Evolutionary conservation across 1,140 invertebrate species (phyloP), one percentile per base, ranked within the genome.

Genomic region (Ridgeia piscesae): DNA sequence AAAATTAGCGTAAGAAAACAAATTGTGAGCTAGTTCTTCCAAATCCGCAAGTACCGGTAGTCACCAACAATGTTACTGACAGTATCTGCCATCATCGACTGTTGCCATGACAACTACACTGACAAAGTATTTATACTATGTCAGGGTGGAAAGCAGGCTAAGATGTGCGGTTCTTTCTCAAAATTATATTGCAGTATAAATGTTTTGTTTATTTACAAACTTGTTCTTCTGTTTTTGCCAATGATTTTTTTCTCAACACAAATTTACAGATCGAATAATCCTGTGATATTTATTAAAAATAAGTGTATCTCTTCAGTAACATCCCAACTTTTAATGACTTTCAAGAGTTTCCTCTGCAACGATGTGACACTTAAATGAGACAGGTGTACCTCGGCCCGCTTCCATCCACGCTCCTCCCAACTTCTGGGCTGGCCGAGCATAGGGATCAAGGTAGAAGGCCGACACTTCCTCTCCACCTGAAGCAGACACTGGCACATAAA

Each of bases 361-460:
- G 11, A 31, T 77, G 17, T 77, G 11, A 77, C 2, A 21, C 27
- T 8, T 77, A 2, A 77, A 31, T 77, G 58, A 77, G 58, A 77
- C 27, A 27, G 4, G 27, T 0, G 58, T 91, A 96, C 95, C 95
- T 94, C 94, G 91, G n/a, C 95, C 95, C 92, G 94, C 91, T 91
- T 96, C 95, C 93, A 95, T 96, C 93, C 97, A 96, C 48, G 97
- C 96, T 92, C 97, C 96, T 33, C 96, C 95, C 92, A 97, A 95
- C 95, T 98, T 98, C 91, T 95, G 94, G 48, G 93, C 94, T 35
- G 94, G 94, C 92, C 96, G 95, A 11, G 91, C 35, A 92, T 93
- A 94, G 1, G 94, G 93, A 92, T 95, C 95, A 89, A 95, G 91
- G 91, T 94, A 95, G 89, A 95, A 94, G 34, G 94, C 93, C 34